These are phyloP conservation scores for Romanogobio albipinnatus DNA, from an alignment of 2,113 vertebrate species.

Conservation along the genomic window DNA sequence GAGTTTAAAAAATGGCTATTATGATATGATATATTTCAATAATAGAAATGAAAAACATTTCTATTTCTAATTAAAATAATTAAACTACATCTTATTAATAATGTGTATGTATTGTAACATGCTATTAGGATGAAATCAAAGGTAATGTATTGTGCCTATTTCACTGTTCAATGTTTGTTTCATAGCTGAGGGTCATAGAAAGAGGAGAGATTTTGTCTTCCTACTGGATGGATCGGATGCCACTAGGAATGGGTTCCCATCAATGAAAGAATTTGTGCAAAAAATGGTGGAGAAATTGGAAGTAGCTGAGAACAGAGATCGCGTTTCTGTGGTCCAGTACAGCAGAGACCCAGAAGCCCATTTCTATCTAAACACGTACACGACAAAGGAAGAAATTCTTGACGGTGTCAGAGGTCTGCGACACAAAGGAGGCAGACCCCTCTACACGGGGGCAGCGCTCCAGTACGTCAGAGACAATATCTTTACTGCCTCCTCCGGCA, in stretches of 20 bases:
- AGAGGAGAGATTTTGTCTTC: conserved; percentile 58
- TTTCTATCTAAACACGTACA: conserved; percentile 65
- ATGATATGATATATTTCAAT: too few relatives aligned
- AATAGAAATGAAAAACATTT: too few relatives aligned
- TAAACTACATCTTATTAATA: too few relatives aligned
- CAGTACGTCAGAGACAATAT: conserved; percentile 58
- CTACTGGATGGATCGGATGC: conserved; percentile 58
- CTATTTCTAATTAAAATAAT: too few relatives aligned
- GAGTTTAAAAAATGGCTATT: too few relatives aligned
- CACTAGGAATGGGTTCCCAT: conserved; percentile 64
- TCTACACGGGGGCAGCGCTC: conserved; percentile 68
- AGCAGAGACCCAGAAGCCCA: conserved; percentile 56
- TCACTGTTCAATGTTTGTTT: neutral
- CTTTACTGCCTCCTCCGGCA: conserved; percentile 53
- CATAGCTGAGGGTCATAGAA: neutral
- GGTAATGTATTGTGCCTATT: neutral
- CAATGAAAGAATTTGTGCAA: conserved; percentile 79
- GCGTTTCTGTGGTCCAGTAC: conserved; percentile 64
- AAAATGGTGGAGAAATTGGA: conserved; percentile 53
- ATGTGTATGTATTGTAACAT: too few relatives aligned
- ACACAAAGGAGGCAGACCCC: conserved; percentile 65
- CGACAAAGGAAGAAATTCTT: conserved; percentile 53
- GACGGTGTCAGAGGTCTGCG: conserved; percentile 55
- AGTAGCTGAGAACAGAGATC: conserved; percentile 55
- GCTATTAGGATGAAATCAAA: too few relatives aligned